Conservation (phyloP, 2,797 vertebrate genomes). For the Hemitrygon akajei region DNA sequence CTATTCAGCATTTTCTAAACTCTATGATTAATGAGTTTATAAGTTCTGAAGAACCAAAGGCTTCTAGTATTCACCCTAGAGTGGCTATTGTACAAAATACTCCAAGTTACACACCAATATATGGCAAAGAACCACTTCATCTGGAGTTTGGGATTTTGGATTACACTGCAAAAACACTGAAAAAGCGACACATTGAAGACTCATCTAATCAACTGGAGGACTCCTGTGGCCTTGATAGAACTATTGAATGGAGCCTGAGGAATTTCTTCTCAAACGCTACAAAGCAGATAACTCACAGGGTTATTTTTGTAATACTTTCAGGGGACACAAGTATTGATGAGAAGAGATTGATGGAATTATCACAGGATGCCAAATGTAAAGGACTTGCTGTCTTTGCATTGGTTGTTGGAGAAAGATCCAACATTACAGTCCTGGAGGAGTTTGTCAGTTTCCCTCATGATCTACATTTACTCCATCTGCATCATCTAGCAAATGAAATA, state of each 20-base stretch:
- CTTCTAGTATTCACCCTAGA: constrained; percentile 48
- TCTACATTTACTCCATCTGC: constrained; percentile 55
- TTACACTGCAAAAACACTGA: constrained; percentile 43
- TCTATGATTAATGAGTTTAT: constrained; percentile 50
- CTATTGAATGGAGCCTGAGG: constrained; percentile 50
- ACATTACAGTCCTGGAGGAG: constrained; percentile 48
- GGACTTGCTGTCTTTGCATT: constrained; percentile 55
- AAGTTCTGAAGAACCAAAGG: constrained; percentile 42
- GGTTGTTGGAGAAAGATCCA: constrained; percentile 50
- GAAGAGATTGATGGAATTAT: constrained; percentile 45
- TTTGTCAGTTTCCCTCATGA: constrained; percentile 53
- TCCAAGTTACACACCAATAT: constrained; percentile 41
- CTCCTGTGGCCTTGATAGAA: constrained; percentile 45
- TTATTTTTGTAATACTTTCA: constrained; percentile 52
- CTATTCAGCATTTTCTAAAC: constrained; percentile 49
- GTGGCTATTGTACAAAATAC: constrained; percentile 53
- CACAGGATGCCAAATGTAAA: constrained; percentile 54
- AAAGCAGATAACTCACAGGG: constrained; percentile 48
- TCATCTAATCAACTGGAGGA: constrained; percentile 43
- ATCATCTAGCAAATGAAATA: constrained; percentile 52
- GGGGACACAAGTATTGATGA: constrained; percentile 51
- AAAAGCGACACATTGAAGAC: constrained; percentile 49
- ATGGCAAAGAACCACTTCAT: constrained; percentile 42
- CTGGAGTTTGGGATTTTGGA: constrained; percentile 53
- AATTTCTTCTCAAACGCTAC: constrained; percentile 48